phyloP scores from a whole-genome alignment of 2,113 vertebrate species.

The Stegostoma tigrinum region DNA sequence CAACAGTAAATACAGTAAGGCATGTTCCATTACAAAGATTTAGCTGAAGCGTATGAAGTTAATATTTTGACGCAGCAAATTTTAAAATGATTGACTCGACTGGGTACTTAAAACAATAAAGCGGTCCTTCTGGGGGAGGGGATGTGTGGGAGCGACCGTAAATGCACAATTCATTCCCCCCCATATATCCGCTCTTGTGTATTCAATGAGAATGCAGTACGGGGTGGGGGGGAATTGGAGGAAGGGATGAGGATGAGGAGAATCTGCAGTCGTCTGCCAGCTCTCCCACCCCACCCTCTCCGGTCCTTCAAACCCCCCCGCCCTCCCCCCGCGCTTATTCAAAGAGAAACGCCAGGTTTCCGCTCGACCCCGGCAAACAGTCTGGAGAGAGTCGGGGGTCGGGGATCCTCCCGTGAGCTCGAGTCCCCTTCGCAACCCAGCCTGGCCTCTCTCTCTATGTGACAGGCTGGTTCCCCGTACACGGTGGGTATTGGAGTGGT shows the following conservation, averaged over 20 bases:
- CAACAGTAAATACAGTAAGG: constrained; percentile 28
- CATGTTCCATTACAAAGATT: constrained; percentile 22
- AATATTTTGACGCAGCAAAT: not conserved
- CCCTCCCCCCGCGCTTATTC: not conserved
- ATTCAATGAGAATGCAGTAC: not conserved
- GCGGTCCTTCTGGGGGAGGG: not conserved
- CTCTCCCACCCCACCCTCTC: not conserved
- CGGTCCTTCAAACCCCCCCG: too few species aligned
- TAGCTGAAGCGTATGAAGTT: not conserved
- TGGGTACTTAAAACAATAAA: constrained; percentile 6
- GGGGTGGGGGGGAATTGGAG: too few species aligned
- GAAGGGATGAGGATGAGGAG: too few species aligned
- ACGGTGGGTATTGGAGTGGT: too few species aligned
- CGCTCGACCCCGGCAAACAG: not conserved
- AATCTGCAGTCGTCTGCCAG: not conserved
- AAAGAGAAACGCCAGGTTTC: not conserved
- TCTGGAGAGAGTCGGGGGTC: not conserved
- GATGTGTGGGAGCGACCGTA: not conserved
- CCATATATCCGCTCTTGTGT: not conserved
- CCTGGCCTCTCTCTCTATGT: not conserved
- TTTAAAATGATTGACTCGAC: not conserved
- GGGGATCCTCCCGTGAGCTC: not conserved
- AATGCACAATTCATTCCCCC: not conserved
- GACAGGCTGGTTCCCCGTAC: not conserved
- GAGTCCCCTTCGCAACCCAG: not conserved